Base-by-base conservation (phyloP, 2,113 vertebrate species). In the Melanostigma gelatinosum region DNA sequence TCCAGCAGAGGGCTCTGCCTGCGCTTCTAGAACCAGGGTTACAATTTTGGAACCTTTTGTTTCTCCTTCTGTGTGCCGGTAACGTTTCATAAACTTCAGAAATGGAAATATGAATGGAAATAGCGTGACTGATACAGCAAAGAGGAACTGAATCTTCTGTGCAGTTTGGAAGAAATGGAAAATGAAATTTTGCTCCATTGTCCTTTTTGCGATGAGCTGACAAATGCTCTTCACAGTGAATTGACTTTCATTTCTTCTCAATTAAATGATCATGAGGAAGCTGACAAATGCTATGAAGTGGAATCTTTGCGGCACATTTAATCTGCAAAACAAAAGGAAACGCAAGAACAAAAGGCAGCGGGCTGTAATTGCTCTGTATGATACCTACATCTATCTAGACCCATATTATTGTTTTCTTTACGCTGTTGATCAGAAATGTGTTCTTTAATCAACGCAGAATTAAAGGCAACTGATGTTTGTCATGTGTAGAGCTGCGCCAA, bases 181-280 rank as follows among this genome's bases (percentile, higher is more conserved):
- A 77, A 61, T 55, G 1, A 32, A 5, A 32, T 78, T 52, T 40
- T 68, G 29, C 54, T 27, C 62, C 40, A 20, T 82, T 75, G 52
- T 73, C 12, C 15, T 7, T 62, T 76, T 62, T 61, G 65, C 29
- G 44, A 83, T 48, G 79, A 83, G 79, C 29, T 38, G n/a, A 71
- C 29, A 64, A 79, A 72, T 32, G 22, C 40, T 75, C 66, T 63
- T 77, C 72, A 60, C 75, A 29, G 67, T 36, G 80, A 77, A 87
- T 38, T 55, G 32, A 78, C 74, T 75, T 40, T 78, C 4, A 75
- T 72, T 81, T 70, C 44, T 60, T 50, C 68, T 67, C 62, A 63
- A 82, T 86, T 72, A 81, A 72, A 78, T 8, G n/a, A 76, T 63
- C 36, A 44, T 9, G 10, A 77, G 64, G 79, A 50, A 42, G 40